Conservation (phyloP, 1,140 invertebrate genomes). For the Galendromus occidentalis region DNA sequence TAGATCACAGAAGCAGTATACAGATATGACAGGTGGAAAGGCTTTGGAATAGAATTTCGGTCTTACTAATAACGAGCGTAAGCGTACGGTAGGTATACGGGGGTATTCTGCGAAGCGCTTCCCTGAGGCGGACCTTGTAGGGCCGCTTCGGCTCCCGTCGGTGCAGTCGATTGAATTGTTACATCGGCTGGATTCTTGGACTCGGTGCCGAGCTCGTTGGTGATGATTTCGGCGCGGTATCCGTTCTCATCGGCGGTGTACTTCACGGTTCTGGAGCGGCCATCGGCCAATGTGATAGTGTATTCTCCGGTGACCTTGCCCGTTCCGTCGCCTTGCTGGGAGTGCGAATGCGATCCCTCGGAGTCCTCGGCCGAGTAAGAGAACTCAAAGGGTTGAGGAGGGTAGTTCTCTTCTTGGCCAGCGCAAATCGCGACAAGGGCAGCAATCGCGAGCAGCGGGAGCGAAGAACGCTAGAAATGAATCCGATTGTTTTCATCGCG, state of each 20-base stretch:
- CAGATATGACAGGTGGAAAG: no score
- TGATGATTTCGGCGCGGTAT: constrained; percentile 16
- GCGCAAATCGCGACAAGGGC: background rate
- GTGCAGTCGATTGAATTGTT: constrained; percentile 15
- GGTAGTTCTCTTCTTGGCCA: background rate
- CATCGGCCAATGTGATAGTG: constrained; percentile 10
- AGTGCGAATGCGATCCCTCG: constrained; percentile 14
- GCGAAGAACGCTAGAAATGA: no score
- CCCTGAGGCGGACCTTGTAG: background rate
- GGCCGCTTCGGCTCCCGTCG: constrained; percentile 1
- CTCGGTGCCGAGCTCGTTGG: constrained; percentile 18
- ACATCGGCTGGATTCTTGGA: constrained; percentile 17
- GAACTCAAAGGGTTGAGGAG: constrained; percentile 9
- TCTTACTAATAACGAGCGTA: background rate
- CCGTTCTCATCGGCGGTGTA: constrained; percentile 14
- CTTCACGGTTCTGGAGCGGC: constrained; percentile 13
- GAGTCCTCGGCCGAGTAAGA: constrained; percentile 11
- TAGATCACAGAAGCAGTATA: no score
- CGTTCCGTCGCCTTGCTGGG: constrained; percentile 12
- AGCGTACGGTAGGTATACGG: background rate
- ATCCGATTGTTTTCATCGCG: no score
- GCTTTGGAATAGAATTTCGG: no score
- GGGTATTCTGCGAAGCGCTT: background rate
- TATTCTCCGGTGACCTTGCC: constrained; percentile 14
- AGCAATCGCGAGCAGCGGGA: background rate